A percentile compares a stretch with the other conserved stretches of the same genome.
Conservation (phyloP, 2,888 invertebrate genomes). For the Argyra leucocephala region DNA sequence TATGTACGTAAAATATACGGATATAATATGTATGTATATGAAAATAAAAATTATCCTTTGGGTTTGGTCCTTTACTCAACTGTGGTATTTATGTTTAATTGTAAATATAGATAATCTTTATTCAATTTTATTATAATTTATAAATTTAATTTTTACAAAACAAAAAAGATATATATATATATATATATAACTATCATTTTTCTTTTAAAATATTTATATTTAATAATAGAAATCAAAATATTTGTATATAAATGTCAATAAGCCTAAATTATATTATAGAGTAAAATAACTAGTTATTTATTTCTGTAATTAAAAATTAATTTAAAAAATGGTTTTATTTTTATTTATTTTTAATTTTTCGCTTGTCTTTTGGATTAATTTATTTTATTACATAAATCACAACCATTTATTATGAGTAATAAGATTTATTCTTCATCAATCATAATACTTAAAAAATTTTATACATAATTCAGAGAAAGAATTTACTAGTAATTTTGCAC, state of each 20-base stretch:
- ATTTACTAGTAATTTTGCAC: no score
- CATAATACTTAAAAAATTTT: no score
- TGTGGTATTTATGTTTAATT: conserved; percentile 20
- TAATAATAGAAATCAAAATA: background rate
- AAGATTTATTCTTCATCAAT: no score
- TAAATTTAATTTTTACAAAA: conserved; percentile 16
- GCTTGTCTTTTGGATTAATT: no score
- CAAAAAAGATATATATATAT: background rate
- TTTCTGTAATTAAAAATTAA: no score
- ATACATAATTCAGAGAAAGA: no score
- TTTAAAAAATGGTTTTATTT: no score
- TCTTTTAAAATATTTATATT: background rate
- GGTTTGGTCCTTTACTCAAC: conserved; percentile 18
- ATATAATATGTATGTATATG: background rate
- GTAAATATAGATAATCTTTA: conserved; percentile 16
- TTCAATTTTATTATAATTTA: conserved; percentile 14
- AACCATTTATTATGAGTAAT: no score
- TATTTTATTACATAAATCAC: no score
- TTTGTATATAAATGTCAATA: background rate
- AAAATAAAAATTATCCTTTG: conserved; percentile 7
- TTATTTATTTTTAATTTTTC: no score
- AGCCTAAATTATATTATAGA: background rate
- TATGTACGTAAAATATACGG: conserved; percentile 11
- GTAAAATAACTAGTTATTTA: no score
- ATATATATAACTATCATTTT: background rate